Conservation (phyloP, 37 sponge, comb jelly and placozoan species). For the Cliona cf. orientalis region DNA sequence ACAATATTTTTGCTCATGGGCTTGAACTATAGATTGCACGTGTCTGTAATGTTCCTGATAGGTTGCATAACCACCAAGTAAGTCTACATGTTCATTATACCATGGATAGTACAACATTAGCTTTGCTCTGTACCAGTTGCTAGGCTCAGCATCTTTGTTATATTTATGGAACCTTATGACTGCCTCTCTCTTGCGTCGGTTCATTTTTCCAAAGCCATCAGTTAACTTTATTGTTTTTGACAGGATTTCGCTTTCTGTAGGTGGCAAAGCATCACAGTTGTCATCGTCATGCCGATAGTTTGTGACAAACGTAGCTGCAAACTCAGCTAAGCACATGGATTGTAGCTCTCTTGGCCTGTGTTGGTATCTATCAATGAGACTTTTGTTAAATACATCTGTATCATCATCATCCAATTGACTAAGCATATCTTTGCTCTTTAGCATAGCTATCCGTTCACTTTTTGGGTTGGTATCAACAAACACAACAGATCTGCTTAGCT, state of each 20-base stretch:
- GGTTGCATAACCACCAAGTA: slow-evolving; percentile 16
- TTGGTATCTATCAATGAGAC: slow-evolving; percentile 27
- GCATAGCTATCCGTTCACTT: slow-evolving; percentile 2
- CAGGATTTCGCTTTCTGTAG: background rate
- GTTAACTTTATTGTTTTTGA: background rate
- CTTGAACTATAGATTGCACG: background rate
- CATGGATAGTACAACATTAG: too few relatives aligned
- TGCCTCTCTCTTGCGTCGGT: background rate
- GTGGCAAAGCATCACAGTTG: background rate
- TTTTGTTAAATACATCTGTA: slow-evolving; percentile 26
- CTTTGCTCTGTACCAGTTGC: slow-evolving; percentile 29
- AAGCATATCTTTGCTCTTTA: background rate
- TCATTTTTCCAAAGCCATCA: slow-evolving; percentile 21
- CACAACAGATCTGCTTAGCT: slow-evolving; percentile 4
- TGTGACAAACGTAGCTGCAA: slow-evolving; percentile 14
- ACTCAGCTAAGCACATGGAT: slow-evolving; percentile 31
- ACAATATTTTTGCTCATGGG: slow-evolving; percentile 8
- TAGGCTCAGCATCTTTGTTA: too few relatives aligned
- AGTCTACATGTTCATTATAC: slow-evolving; percentile 7
- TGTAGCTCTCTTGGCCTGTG: slow-evolving; percentile 37
- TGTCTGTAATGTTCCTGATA: slow-evolving; percentile 9
- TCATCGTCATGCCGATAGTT: slow-evolving; percentile 1
- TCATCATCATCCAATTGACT: slow-evolving; percentile 14
- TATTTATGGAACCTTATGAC: background rate
- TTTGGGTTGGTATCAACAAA: slow-evolving; percentile 12